phyloP scores from a whole-genome alignment of 2,888 invertebrate species.

The Coelinius sp. region DNA sequence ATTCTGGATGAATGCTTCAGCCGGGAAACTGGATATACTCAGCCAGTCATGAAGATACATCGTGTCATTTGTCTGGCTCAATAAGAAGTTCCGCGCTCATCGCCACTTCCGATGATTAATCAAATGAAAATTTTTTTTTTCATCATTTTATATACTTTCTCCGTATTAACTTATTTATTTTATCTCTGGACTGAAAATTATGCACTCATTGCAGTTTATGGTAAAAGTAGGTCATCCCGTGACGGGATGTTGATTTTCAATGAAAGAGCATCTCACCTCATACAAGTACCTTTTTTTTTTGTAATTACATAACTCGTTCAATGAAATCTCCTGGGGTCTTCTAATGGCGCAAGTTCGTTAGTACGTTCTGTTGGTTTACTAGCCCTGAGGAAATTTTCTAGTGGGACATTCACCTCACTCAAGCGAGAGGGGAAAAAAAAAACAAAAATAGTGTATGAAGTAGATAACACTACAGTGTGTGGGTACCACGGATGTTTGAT shows the following conservation, averaged over 20 bases:
- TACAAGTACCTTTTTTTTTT: conserved; percentile 31
- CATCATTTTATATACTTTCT: neutral
- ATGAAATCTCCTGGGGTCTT: conserved; percentile 4
- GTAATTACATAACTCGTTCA: conserved; percentile 6
- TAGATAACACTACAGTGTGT: no score
- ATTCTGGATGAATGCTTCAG: neutral
- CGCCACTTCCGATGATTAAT: conserved; percentile 30
- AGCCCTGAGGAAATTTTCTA: conserved; percentile 30
- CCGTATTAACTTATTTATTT: neutral
- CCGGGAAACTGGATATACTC: conserved; percentile 27
- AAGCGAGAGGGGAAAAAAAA: conserved; percentile 1
- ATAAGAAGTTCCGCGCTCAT: conserved; percentile 16
- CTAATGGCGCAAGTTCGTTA: conserved; percentile 46
- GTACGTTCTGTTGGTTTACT: conserved; percentile 45
- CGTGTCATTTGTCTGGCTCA: conserved; percentile 30
- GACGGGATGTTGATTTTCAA: conserved; percentile 14
- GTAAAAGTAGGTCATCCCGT: conserved; percentile 23
- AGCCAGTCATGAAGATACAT: conserved; percentile 20
- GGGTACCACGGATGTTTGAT: conserved; percentile 37
- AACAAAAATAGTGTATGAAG: neutral
- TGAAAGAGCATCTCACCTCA: conserved; percentile 29
- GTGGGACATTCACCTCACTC: conserved; percentile 10
- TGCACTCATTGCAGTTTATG: neutral
- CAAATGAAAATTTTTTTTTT: conserved; percentile 15
- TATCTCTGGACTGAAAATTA: neutral